Conservation (phyloP, 2,113 vertebrate genomes). For the Pachyramphus minor region DNA sequence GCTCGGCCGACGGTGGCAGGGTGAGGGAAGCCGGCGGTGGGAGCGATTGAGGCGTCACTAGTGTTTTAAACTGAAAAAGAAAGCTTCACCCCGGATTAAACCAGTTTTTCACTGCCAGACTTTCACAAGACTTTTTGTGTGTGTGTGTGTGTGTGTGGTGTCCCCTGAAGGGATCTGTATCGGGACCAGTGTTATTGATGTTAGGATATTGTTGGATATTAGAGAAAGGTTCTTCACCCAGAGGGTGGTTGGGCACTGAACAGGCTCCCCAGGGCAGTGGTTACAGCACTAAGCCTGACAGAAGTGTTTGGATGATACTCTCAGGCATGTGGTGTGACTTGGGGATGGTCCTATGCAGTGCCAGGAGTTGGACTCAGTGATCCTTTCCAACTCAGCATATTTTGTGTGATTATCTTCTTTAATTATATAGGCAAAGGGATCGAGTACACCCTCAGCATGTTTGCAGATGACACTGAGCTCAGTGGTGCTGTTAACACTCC, state of each 20-base stretch:
- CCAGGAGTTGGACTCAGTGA: not conserved
- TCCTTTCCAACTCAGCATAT: not conserved
- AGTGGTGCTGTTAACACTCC: not conserved
- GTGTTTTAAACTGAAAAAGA: not conserved
- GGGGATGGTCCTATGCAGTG: not conserved
- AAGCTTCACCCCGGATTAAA: not conserved
- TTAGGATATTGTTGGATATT: no score
- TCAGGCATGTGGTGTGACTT: not conserved
- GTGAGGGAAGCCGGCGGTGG: not conserved
- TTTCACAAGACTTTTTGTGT: not conserved
- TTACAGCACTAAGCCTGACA: not conserved
- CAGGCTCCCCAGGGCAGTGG: not conserved
- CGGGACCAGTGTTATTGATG: not conserved
- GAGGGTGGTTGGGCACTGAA: not conserved
- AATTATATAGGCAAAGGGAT: not conserved
- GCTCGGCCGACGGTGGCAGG: not conserved
- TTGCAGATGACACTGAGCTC: not conserved
- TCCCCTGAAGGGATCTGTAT: not conserved
- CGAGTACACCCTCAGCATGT: not conserved
- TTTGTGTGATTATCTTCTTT: not conserved
- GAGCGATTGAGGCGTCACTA: not conserved
- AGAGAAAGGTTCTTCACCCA: not conserved
- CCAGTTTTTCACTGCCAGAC: not conserved
- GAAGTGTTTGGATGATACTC: not conserved
- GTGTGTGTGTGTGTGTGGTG: not conserved